Conservation (phyloP, 2,797 vertebrate genomes). For the Alectoris magna region DNA sequence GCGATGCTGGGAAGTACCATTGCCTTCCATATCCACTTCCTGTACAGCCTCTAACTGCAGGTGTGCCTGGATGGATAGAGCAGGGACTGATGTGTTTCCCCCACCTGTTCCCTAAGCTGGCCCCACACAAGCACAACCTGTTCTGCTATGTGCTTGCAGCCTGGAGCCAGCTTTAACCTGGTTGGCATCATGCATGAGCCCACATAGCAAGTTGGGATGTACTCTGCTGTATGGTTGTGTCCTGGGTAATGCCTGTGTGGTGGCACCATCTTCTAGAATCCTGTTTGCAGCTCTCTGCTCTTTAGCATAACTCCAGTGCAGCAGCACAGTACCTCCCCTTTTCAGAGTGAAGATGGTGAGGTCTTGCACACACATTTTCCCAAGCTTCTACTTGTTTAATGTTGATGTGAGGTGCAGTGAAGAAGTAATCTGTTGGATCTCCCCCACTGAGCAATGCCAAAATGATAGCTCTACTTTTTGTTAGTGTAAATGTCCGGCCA, state of each 20-base stretch:
- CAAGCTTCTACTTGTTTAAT: neutral
- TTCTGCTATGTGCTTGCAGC: accelerated
- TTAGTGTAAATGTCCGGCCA: neutral
- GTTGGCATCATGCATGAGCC: accelerated
- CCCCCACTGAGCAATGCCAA: neutral
- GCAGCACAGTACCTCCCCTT: neutral
- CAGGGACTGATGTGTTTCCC: neutral
- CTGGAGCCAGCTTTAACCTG: neutral
- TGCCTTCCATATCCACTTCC: neutral
- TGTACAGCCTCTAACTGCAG: neutral
- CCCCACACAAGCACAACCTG: neutral
- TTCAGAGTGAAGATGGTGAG: neutral
- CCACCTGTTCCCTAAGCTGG: neutral
- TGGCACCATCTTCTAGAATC: neutral
- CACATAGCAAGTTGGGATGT: accelerated
- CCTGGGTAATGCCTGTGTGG: neutral
- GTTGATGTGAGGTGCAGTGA: neutral
- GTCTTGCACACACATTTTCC: neutral
- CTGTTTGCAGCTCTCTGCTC: neutral
- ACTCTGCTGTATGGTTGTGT: neutral
- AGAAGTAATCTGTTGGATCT: neutral
- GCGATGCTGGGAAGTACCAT: neutral
- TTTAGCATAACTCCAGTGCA: neutral
- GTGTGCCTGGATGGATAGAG: neutral
- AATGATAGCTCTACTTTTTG: neutral